Percentiles rank a stretch among this genome's conserved stretches.
These are phyloP conservation scores for Loris lydekkerianus DNA, from an alignment of 2,797 vertebrate genomes.

Conservation along the genomic window DNA sequence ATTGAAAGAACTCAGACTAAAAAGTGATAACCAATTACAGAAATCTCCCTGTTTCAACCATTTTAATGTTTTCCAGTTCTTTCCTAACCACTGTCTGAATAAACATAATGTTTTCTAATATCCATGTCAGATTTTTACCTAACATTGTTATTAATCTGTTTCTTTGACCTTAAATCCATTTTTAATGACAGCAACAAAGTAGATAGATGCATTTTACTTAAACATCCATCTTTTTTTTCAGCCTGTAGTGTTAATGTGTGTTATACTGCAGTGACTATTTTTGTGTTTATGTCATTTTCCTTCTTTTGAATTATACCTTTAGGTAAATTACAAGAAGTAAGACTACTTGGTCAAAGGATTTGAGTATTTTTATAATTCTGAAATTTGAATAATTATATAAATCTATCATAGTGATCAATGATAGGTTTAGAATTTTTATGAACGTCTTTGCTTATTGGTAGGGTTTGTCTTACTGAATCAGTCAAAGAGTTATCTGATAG, in stretches of 20 bases:
- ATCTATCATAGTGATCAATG: not conserved
- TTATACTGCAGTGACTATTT: not conserved
- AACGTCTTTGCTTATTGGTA: not conserved
- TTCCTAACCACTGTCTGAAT: conserved; percentile 5
- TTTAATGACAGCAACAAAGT: not conserved
- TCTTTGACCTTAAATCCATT: conserved; percentile 36
- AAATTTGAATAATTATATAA: not conserved
- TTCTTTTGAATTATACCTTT: conserved; percentile 28
- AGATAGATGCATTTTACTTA: conserved; percentile 25
- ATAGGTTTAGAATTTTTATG: not conserved
- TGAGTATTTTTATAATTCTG: conserved; percentile 34
- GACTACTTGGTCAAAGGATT: not conserved
- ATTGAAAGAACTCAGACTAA: conserved; percentile 36
- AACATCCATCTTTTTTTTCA: not conserved
- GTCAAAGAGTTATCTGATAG: not conserved
- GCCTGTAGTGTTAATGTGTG: not conserved
- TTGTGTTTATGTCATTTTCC: not conserved
- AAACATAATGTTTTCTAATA: conserved; percentile 50
- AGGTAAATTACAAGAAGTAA: not conserved
- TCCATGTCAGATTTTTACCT: not conserved
- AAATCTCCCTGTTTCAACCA: conserved; percentile 11
- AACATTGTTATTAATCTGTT: not conserved
- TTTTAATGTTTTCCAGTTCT: conserved; percentile 12
- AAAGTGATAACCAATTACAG: not conserved
- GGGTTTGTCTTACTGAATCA: not conserved